Conservation (phyloP, 2,888 invertebrate species). For the Drosophila limbata region DNA sequence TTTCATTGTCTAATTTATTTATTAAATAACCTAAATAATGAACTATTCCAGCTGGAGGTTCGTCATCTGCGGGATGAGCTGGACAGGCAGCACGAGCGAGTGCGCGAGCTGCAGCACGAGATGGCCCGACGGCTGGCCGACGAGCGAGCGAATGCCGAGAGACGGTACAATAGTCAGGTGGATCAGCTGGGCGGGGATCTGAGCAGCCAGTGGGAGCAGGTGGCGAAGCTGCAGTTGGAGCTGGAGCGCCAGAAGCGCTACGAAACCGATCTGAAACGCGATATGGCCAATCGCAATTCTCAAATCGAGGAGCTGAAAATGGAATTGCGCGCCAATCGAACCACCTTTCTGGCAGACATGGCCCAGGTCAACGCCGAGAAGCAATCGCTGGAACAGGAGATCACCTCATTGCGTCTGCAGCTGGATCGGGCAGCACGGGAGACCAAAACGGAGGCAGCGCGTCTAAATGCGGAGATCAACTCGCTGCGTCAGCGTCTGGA, state of each 20-base stretch:
- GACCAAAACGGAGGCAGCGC: conserved; percentile 90
- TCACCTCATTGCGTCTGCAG: conserved; percentile 89
- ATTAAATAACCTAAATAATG: neutral
- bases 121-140: conserved; percentile 90
- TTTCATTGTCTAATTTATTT: too few relatives aligned
- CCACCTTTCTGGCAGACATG: conserved; percentile 90
- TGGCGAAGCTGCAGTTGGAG: conserved; percentile 91
- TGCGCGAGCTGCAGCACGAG: conserved; percentile 91
- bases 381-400: conserved; percentile 92
- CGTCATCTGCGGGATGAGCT: conserved; percentile 91
- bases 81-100: conserved; percentile 90
- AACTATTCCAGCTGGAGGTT: conserved; percentile 87
- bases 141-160: conserved; percentile 90
- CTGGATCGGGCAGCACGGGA: conserved; percentile 91
- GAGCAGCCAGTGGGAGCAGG: conserved; percentile 92
- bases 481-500: conserved; percentile 91
- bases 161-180: conserved; percentile 90
- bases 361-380: conserved; percentile 92
- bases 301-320: conserved; percentile 92
- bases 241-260: conserved; percentile 92
- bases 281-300: conserved; percentile 90
- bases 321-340: conserved; percentile 91
- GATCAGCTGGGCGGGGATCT: conserved; percentile 93
- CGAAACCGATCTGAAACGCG: conserved; percentile 91
- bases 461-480: conserved; percentile 91